Evolutionary conservation across 2,113 vertebrate species (phyloP).

Genomic region (Typhlomys cinereus): DNA sequence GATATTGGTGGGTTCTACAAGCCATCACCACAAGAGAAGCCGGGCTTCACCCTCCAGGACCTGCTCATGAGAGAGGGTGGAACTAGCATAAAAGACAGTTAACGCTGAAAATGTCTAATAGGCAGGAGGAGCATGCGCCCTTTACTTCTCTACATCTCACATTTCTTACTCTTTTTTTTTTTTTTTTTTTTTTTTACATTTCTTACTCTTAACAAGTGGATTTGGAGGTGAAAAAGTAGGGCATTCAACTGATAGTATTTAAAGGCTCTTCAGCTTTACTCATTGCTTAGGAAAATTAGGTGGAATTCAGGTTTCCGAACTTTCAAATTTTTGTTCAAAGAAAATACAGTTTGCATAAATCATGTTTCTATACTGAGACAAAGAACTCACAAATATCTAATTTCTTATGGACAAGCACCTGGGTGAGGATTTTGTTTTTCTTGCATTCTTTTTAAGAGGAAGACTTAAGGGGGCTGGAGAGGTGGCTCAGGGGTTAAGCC

Average conservation of each 20-base stretch:
- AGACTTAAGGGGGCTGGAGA: background rate
- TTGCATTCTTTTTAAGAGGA: background rate
- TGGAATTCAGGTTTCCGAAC: background rate
- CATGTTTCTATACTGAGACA: background rate
- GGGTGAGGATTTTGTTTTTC: background rate
- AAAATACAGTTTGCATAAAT: background rate
- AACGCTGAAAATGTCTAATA: too few relatives aligned
- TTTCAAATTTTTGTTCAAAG: background rate
- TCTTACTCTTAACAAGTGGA: background rate
- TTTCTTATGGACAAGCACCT: background rate
- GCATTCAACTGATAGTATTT: background rate
- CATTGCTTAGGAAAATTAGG: background rate
- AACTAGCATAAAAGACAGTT: too few relatives aligned
- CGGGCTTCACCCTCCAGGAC: background rate
- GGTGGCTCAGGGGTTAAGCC: background rate
- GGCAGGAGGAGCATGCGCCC: background rate
- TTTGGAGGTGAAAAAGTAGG: background rate
- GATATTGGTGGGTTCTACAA: background rate
- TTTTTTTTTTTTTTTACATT: too few relatives aligned
- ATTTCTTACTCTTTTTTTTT: too few relatives aligned
- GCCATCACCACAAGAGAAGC: background rate
- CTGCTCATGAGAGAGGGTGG: background rate
- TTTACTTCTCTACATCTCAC: too few relatives aligned
- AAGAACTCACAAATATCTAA: background rate
- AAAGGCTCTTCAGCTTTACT: background rate